A percentile compares a stretch with the other conserved stretches of the same genome.
phyloP scores from a whole-genome alignment of 2,797 vertebrate genomes.

The Parauchenoglanis ngamensis region DNA sequence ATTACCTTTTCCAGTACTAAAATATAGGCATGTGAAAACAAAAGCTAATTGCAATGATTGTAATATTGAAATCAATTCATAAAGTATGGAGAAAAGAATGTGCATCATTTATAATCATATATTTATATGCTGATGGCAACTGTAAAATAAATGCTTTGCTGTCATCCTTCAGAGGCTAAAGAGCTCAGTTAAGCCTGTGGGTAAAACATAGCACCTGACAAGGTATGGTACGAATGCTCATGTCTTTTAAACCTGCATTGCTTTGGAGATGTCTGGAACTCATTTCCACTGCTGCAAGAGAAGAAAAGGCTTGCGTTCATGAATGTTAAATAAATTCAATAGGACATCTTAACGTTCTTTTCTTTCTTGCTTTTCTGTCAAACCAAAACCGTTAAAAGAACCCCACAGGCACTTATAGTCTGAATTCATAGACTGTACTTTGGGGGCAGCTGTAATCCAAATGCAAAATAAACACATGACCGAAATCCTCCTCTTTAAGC shows the following conservation, averaged over 20 bases:
- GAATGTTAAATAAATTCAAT: constrained; percentile 85
- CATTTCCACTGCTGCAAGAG: constrained; percentile 76
- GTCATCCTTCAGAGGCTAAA: constrained; percentile 72
- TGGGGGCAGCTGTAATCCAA: constrained; percentile 69
- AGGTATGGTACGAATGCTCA: constrained; percentile 74
- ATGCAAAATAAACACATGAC: constrained; percentile 45
- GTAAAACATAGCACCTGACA: constrained; percentile 77
- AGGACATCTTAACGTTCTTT: constrained; percentile 80
- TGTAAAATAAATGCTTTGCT: constrained; percentile 66
- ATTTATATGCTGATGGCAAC: constrained; percentile 53
- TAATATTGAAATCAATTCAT: background rate
- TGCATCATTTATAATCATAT: constrained; percentile 37
- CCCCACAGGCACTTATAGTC: constrained; percentile 74
- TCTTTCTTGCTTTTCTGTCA: constrained; percentile 57
- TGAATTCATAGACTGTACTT: constrained; percentile 73
- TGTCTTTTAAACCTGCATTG: constrained; percentile 74
- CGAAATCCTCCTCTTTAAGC: constrained; percentile 51
- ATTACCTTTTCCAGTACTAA: background rate
- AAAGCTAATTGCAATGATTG: constrained; percentile 12
- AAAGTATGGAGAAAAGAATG: background rate
- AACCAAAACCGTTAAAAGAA: constrained; percentile 72
- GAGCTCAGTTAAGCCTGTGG: constrained; percentile 76
- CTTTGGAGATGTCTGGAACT: constrained; percentile 80
- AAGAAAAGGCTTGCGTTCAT: constrained; percentile 73
- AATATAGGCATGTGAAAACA: background rate